Evolutionary conservation across 2,113 vertebrate genomes (phyloP), one percentile per base, ranked within the genome.

Genomic region (Plotosus lineatus): DNA sequence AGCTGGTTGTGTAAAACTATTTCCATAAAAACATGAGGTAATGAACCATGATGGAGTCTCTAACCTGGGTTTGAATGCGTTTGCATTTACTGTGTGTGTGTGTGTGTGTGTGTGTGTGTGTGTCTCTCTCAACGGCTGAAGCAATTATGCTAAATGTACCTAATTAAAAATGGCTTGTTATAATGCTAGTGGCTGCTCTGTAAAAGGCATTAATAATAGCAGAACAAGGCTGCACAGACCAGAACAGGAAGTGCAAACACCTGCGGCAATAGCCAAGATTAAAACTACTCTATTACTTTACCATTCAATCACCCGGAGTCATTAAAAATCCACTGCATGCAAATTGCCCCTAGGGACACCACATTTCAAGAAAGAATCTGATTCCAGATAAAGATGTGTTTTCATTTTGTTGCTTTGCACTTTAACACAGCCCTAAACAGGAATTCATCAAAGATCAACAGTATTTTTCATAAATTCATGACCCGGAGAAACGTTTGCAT

Each of bases 151-250:
- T 82, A 84, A 80, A 51, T 84, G 75, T 58, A 77, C 58, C 75
- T 61, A 83, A 83, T 83, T 83, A 86, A 88, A 79, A 82, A 80
- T 58, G 79, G 79, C 79, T 86, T 86, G 75, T 81, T 84, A 63
- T 72, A 73, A 81, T 65, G 76, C 80, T 71, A 56, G 68, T 81
- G 81, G 65, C 69, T 53, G 44, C 38, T 72, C 66, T 44, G 74
- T 82, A 83, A 83, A 72, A 69, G 82, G 44, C 79, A 87, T 88
- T 82, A 83, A 77, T 86, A 83, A 85, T 75, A 61, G 33, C n/a
- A 63, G 71, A 81, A 84, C 75, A 83, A 63, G 55, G 77, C 73
- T 44, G 61, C 73, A 68, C 53, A 31, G 60, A 46, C 40, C 51
- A 58, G 83, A 21, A 38, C 36, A 73, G 58, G 60, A 61, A 51